Percentiles rank a stretch among this genome's conserved stretches.
phyloP scores from a whole-genome alignment of 1,140 invertebrate genomes.

The Pseudomyrmex dendroicus region DNA sequence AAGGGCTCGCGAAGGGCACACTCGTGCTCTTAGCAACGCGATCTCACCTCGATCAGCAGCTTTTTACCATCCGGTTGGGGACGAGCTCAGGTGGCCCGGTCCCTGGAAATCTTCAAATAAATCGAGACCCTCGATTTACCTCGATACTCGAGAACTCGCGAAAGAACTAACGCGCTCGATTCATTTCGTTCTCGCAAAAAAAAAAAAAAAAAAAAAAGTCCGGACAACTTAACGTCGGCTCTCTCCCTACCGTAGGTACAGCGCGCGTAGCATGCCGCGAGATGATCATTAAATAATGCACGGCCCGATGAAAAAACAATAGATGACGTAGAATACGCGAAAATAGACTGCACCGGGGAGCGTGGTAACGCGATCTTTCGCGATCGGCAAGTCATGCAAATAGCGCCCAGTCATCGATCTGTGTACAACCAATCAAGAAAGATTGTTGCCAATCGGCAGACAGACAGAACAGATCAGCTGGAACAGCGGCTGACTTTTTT shows the following conservation, averaged over 20 bases:
- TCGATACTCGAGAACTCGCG: not conserved
- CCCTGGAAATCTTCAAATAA: slow-evolving; percentile 52
- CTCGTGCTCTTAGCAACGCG: slow-evolving; percentile 23
- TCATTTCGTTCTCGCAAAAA: slow-evolving; percentile 1
- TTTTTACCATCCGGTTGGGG: slow-evolving; percentile 58
- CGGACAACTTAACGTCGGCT: too few relatives aligned
- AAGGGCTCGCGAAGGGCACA: not conserved
- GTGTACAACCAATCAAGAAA: slow-evolving; percentile 46
- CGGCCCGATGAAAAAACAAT: too few relatives aligned
- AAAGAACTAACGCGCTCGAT: slow-evolving; percentile 12
- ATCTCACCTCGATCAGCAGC: slow-evolving; percentile 59
- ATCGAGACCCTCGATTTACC: slow-evolving; percentile 50
- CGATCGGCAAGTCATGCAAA: slow-evolving; percentile 5
- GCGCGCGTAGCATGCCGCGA: too few relatives aligned
- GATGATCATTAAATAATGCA: too few relatives aligned
- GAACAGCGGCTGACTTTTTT: slow-evolving; percentile 36
- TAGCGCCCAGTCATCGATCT: not conserved
- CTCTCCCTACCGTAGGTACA: too few relatives aligned
- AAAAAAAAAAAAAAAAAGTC: too few relatives aligned
- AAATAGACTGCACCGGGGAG: too few relatives aligned
- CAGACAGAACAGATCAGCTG: slow-evolving; percentile 49
- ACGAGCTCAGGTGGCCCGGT: slow-evolving; percentile 58
- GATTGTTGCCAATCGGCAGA: slow-evolving; percentile 44
- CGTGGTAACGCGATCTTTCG: not conserved
- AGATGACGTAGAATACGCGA: too few relatives aligned